These are phyloP conservation scores for Zosterops pallidus DNA, from an alignment of 2,113 vertebrate genomes.

Conservation along the genomic window DNA sequence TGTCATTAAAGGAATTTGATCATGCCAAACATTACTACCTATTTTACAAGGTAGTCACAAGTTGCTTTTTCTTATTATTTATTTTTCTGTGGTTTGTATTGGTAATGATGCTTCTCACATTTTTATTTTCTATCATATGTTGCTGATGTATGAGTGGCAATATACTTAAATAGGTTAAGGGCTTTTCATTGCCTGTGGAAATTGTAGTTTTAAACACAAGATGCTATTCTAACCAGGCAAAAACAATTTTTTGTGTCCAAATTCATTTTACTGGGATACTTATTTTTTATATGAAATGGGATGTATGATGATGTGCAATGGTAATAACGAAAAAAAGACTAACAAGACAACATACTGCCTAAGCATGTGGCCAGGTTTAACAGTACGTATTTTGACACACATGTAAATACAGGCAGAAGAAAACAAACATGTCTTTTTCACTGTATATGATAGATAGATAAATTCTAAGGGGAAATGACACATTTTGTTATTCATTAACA, in stretches of 20 bases:
- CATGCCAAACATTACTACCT: not conserved
- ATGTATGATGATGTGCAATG: not conserved
- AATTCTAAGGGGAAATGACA: slow-evolving; percentile 71
- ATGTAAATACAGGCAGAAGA: slow-evolving; percentile 60
- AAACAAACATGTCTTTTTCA: slow-evolving; percentile 64
- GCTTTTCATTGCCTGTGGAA: not conserved
- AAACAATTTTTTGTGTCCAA: not conserved
- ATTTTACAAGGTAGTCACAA: not conserved
- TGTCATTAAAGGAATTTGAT: not conserved
- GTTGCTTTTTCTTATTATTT: not conserved
- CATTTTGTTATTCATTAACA: slow-evolving; percentile 70
- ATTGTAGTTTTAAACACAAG: not conserved
- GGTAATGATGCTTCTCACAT: not conserved
- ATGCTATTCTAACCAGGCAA: not conserved
- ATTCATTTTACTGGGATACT: not conserved
- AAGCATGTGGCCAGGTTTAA: slow-evolving; percentile 62
- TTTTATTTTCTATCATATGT: not conserved
- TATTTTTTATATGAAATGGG: not conserved
- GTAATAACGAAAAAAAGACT: slow-evolving; percentile 43
- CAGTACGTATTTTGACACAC: slow-evolving; percentile 56
- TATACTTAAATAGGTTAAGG: not conserved
- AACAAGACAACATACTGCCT: slow-evolving; percentile 47
- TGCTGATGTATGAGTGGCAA: not conserved
- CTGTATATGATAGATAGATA: slow-evolving; percentile 53
- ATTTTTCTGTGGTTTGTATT: not conserved